Conservation (phyloP, 1,140 invertebrate species). For the Ceratosolen fusciceps region DNA sequence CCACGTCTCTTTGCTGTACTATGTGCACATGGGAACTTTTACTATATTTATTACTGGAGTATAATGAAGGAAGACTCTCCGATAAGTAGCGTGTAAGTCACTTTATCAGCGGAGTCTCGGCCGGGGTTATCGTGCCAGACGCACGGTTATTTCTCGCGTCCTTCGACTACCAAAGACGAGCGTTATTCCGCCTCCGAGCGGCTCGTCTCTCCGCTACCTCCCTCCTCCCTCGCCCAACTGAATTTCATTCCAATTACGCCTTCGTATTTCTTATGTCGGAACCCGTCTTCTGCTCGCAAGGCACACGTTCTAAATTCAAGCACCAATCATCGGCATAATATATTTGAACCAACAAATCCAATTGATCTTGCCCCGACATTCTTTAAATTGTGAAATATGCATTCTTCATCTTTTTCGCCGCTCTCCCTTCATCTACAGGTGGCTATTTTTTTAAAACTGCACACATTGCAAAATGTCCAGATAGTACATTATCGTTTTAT, state of each 20-base stretch:
- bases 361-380: too few species aligned
- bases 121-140: slow-evolving; percentile 32
- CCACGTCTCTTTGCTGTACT: not conserved
- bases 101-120: slow-evolving; percentile 15
- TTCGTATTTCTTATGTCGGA: not conserved
- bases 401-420: not conserved
- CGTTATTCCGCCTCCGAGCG: not conserved
- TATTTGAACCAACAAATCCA: too few species aligned
- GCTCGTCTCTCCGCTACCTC: not conserved
- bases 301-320: not conserved
- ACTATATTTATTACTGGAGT: not conserved
- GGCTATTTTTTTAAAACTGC: too few species aligned
- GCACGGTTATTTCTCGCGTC: slow-evolving; percentile 15
- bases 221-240: not conserved
- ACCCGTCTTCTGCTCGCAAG: too few species aligned
- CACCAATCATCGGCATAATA: not conserved
- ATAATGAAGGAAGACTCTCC: not conserved
- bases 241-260: not conserved
- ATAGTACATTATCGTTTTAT: not conserved
- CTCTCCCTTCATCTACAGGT: too few species aligned
- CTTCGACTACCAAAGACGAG: slow-evolving; percentile 11
- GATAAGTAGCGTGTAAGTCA: slow-evolving; percentile 10
- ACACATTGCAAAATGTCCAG: too few species aligned
- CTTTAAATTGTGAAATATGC: too few species aligned
- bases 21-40: slow-evolving; percentile 7